phyloP scores from a whole-genome alignment of 1,140 invertebrate species.

The Sycobia sp. region DNA sequence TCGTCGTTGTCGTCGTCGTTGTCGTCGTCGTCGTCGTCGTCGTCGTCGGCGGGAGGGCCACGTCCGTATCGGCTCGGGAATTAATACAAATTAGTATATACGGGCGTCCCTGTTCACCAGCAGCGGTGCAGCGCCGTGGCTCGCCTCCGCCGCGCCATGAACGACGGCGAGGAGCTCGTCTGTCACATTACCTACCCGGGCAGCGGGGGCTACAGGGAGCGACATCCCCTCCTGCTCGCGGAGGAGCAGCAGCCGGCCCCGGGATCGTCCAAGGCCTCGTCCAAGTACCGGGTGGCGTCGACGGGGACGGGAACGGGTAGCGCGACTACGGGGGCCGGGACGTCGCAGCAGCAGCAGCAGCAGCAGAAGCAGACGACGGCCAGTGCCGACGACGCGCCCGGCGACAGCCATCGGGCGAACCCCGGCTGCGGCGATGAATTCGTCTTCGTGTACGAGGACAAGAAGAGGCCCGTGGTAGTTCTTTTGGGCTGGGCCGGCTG shows the following conservation, averaged over 20 bases:
- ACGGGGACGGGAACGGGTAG: neutral
- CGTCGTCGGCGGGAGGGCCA: neutral
- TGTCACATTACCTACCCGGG: no score
- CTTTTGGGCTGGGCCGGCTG: slow-evolving; percentile 81
- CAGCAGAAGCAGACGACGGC: neutral
- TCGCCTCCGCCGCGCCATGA: no score
- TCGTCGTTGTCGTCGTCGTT: neutral
- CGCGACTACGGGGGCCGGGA: neutral
- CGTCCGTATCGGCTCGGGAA: no score
- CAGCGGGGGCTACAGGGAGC: no score
- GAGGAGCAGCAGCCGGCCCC: no score
- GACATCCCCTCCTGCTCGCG: no score
- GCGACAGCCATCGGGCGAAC: neutral
- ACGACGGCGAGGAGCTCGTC: no score
- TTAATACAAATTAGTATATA: no score
- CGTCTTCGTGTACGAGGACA: slow-evolving; percentile 49
- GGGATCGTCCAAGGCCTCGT: no score
- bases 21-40: neutral
- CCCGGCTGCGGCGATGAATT: slow-evolving; percentile 18
- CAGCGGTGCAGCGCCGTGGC: no score
- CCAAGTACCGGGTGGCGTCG: no score
- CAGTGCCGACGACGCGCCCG: neutral
- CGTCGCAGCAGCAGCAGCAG: neutral
- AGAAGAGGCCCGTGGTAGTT: slow-evolving; percentile 73
- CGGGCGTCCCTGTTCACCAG: no score